Base-by-base conservation (phyloP, 1,140 invertebrate genomes). In the Platyura marginata region DNA sequence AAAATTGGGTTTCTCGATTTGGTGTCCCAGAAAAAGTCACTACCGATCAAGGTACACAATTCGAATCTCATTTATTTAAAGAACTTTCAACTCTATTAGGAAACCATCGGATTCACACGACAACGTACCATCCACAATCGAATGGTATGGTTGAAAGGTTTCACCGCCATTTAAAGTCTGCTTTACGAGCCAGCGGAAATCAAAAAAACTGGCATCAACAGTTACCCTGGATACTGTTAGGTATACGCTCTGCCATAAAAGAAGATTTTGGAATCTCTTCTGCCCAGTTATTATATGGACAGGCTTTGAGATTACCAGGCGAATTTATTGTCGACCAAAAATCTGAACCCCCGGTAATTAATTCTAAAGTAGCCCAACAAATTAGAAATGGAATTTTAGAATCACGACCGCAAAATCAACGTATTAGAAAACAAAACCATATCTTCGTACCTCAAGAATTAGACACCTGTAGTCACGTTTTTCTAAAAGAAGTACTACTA, bases 141-240 rank as follows among this genome's bases (percentile, higher is more conserved):
- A 64, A 62, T 40, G 59, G 59, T 11, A 48, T 47, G 32, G 43
- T 60, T 0, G 61, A 66, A 43, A 22, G 55, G 20, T 54, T 49
- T 35, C 64, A 70, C 48, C n/a, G 60, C 3, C 40, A 50, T 32
- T 44, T 69, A 10, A 67, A 69, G 45, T 35, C 52, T 18, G 47
- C 64, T n/a, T n/a, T n/a, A n/a, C n/a, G n/a, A n/a, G n/a, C n/a
- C n/a, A n/a, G n/a, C n/a, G n/a, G n/a, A n/a, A n/a, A n/a, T n/a
- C n/a, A n/a, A n/a, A n/a, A n/a, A n/a, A n/a, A 47, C 5, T 61
- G 56, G 56, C 41, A 44, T 13, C 39, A 49, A n/a, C 32, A 16
- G 2, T 42, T 64, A 8, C 58, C 59, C 1, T 43, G 48, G 3
- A 54, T 64, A 8, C 43, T 65, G 0, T 46, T 63, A 2, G 60